phyloP scores from a whole-genome alignment of 2,797 vertebrate species.

The Zalophus californianus region DNA sequence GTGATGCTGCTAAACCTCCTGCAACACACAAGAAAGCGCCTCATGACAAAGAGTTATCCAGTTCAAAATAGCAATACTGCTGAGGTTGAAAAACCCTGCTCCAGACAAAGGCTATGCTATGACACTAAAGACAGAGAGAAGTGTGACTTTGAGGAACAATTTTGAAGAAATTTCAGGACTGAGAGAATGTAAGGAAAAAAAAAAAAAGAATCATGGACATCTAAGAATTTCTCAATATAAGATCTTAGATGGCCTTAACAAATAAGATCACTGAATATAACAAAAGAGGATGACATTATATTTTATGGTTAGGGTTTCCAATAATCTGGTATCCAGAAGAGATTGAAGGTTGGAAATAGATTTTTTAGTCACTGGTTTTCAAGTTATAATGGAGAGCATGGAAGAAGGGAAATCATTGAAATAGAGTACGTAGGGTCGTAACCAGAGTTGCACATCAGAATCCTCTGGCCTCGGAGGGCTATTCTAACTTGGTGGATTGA shows the following conservation, averaged over 20 bases:
- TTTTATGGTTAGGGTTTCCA: not conserved
- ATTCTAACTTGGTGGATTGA: not conserved
- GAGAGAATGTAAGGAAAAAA: not conserved
- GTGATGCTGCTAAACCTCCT: not conserved
- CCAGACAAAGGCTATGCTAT: not conserved
- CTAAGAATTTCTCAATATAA: not conserved
- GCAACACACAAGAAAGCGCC: not conserved
- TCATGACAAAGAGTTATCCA: not conserved
- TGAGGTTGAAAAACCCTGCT: not conserved
- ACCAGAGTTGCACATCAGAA: not conserved
- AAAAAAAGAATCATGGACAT: not conserved
- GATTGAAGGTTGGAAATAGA: not conserved
- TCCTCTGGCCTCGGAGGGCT: not conserved
- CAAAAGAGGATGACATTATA: not conserved
- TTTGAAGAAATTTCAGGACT: not conserved
- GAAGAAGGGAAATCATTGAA: not conserved
- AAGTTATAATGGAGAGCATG: not conserved
- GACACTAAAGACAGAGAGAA: not conserved
- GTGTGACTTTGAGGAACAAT: not conserved
- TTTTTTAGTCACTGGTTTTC: not conserved
- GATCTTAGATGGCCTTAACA: not conserved
- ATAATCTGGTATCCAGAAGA: not conserved
- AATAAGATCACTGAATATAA: not conserved
- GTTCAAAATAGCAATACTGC: not conserved
- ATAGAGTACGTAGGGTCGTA: not conserved